Conservation (phyloP, 2,888 invertebrate species). For the Eristalis intricaria region DNA sequence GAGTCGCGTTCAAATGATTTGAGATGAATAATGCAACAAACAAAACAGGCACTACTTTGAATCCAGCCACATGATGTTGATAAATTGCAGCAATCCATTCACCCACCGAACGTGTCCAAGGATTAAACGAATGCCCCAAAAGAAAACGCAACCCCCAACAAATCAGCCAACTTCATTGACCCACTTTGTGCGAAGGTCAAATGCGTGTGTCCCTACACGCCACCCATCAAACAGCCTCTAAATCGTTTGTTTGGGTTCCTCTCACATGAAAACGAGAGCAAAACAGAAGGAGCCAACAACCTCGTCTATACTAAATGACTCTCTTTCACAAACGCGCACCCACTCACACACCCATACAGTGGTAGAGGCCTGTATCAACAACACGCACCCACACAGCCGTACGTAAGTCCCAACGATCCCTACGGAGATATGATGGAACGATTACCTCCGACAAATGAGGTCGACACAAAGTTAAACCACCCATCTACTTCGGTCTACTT, state of each 20-base stretch:
- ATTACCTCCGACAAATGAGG: slow-evolving; percentile 66
- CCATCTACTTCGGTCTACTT: slow-evolving; percentile 43
- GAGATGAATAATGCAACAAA: no score
- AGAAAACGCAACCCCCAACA: not conserved
- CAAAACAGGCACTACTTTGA: no score
- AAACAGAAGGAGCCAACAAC: slow-evolving; percentile 41
- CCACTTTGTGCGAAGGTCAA: slow-evolving; percentile 26
- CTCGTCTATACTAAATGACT: slow-evolving; percentile 47
- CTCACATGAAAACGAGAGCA: slow-evolving; percentile 31
- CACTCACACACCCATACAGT: not conserved
- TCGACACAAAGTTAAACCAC: slow-evolving; percentile 67
- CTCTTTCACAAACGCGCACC: slow-evolving; percentile 1
- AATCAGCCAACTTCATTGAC: slow-evolving; percentile 40
- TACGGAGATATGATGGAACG: slow-evolving; percentile 62
- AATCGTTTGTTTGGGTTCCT: slow-evolving; percentile 67
- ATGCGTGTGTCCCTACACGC: slow-evolving; percentile 43
- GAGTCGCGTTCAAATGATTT: not conserved
- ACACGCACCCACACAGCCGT: slow-evolving; percentile 9
- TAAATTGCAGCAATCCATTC: not conserved
- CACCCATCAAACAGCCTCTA: slow-evolving; percentile 30
- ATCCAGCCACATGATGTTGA: not conserved
- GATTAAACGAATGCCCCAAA: not conserved
- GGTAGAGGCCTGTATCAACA: not conserved
- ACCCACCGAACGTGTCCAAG: not conserved
- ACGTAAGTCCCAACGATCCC: slow-evolving; percentile 14